Evolutionary conservation across 2,797 vertebrate species (phyloP).

Genomic region (Eutrigla gurnardus): DNA sequence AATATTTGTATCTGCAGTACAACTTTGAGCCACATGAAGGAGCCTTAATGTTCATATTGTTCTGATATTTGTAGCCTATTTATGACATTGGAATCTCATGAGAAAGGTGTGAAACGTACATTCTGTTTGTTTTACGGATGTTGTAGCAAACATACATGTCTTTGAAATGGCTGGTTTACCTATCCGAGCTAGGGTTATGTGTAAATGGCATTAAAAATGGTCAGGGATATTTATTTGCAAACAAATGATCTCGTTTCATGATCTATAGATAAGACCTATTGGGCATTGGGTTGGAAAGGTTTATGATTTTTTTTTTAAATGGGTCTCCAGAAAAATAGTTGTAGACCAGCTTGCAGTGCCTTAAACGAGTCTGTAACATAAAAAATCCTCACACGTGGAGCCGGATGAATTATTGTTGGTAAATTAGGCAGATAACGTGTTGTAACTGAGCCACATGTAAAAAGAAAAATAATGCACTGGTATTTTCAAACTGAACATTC

Average conservation of each 20-base stretch:
- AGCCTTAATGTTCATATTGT: no score
- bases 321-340: neutral
- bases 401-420: neutral
- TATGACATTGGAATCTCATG: no score
- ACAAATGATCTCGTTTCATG: neutral
- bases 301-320: neutral
- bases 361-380: neutral
- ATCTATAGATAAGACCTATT: neutral
- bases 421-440: neutral
- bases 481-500: neutral
- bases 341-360: neutral
- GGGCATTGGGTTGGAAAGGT: neutral
- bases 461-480: neutral
- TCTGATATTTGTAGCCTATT: no score
- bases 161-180: no score
- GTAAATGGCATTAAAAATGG: neutral
- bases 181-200: no score
- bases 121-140: no score
- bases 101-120: no score
- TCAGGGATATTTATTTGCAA: neutral
- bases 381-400: neutral
- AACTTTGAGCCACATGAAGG: no score
- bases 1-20: neutral
- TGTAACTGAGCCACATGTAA: neutral
- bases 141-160: no score